phyloP scores from a whole-genome alignment of 2,113 vertebrate species.

The Oophaga pumilio region DNA sequence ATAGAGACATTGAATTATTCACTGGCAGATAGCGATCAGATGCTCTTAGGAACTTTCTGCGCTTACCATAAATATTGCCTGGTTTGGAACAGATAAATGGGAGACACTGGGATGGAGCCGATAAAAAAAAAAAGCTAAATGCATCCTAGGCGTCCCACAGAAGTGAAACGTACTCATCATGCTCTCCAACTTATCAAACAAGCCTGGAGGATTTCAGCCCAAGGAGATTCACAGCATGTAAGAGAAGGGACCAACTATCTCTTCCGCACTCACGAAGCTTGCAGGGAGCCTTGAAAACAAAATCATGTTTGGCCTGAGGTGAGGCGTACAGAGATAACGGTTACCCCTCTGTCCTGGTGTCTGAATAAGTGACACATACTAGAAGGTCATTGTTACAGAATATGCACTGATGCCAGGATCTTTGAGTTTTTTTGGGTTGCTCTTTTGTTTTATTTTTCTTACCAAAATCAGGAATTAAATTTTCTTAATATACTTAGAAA shows the following conservation, averaged over 20 bases:
- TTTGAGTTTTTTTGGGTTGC: no score
- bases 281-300: no score
- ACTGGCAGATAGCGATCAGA: conserved; percentile 48
- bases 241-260: background rate
- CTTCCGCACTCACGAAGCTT: background rate
- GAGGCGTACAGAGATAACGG: no score
- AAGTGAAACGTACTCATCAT: background rate
- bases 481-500: no score
- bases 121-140: conserved; percentile 20
- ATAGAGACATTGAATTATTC: conserved; percentile 52
- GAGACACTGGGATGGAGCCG: background rate
- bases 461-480: no score
- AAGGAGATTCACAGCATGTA: background rate
- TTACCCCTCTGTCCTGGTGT: no score
- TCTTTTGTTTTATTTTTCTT: no score
- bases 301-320: no score
- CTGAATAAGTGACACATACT: no score
- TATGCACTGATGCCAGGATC: no score
- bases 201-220: background rate
- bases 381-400: no score
- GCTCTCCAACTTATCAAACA: background rate
- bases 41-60: conserved; percentile 41
- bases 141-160: background rate
- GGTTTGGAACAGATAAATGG: conserved; percentile 19
- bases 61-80: conserved; percentile 47